A percentile compares a stretch with the other conserved stretches of the same genome.
These are phyloP conservation scores for Oreochromis niloticus DNA, from an alignment of 2,113 vertebrate genomes.

Conservation along the genomic window DNA sequence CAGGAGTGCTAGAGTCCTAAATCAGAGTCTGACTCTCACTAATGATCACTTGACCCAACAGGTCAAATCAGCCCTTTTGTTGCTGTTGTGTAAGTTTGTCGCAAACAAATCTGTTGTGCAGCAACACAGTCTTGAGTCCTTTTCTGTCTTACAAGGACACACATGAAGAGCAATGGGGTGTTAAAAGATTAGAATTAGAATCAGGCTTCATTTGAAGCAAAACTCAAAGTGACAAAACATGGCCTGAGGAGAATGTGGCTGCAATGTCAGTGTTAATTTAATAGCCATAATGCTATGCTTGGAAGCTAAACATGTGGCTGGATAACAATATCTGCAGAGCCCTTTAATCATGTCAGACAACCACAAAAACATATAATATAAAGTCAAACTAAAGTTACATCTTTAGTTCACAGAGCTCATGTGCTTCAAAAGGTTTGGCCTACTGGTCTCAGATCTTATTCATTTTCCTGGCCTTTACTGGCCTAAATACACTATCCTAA, in stretches of 20 bases:
- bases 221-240: conserved; percentile 1
- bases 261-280: conserved; percentile 8
- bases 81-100: neutral
- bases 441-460: neutral
- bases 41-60: neutral
- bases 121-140: neutral
- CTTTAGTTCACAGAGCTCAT: neutral
- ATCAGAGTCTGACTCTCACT: neutral
- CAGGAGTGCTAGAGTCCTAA: neutral
- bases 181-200: neutral
- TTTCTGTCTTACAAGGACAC: neutral
- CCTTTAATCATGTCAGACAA: neutral
- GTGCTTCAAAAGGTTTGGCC: neutral
- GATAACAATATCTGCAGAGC: neutral
- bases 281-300: neutral
- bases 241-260: neutral
- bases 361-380: neutral
- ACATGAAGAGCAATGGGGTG: neutral
- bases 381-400: neutral
- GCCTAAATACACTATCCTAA: neutral
- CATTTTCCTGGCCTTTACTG: neutral
- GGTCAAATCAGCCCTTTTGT: neutral
- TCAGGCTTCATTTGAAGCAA: neutral
- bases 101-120: neutral
- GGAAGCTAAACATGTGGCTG: neutral